Evolutionary conservation across 1,140 invertebrate genomes (phyloP).

Genomic region (Teleopsis dalmanni): DNA sequence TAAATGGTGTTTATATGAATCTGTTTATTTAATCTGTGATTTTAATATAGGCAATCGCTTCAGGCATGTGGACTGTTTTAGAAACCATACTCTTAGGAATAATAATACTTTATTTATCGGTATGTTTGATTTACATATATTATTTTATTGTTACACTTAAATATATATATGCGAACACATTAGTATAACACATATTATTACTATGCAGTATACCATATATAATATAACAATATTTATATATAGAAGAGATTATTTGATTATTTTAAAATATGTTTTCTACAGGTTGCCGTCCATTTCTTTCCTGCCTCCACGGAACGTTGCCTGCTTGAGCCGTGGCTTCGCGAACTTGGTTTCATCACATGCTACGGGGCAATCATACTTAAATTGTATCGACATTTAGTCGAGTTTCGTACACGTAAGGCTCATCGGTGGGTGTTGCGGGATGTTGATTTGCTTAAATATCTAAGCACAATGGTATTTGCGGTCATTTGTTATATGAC

Average conservation of each 20-base stretch:
- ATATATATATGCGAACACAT: not conserved
- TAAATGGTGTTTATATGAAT: not conserved
- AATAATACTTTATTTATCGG: slow-evolving; percentile 75
- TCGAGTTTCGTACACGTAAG: slow-evolving; percentile 77
- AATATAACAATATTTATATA: not conserved
- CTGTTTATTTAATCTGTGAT: not conserved
- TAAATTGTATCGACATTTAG: slow-evolving; percentile 78
- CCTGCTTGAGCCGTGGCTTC: slow-evolving; percentile 75
- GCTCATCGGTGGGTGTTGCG: slow-evolving; percentile 80
- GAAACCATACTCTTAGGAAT: slow-evolving; percentile 80
- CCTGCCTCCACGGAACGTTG: slow-evolving; percentile 67
- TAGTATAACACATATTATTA: too few relatives aligned
- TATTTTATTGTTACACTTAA: not conserved
- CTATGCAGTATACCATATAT: not conserved
- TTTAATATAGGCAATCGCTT: slow-evolving; percentile 63
- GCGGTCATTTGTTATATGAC: slow-evolving; percentile 77
- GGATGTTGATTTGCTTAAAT: slow-evolving; percentile 75
- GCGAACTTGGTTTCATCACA: slow-evolving; percentile 82
- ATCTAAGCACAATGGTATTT: slow-evolving; percentile 65
- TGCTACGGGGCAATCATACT: slow-evolving; percentile 85
- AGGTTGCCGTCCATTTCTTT: slow-evolving; percentile 79
- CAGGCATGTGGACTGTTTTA: slow-evolving; percentile 81
- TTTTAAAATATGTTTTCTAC: slow-evolving; percentile 22
- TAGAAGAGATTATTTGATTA: not conserved
- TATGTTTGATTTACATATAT: slow-evolving; percentile 48